Base-by-base conservation (phyloP, 2,888 invertebrate genomes). In the Agriotes lineatus region DNA sequence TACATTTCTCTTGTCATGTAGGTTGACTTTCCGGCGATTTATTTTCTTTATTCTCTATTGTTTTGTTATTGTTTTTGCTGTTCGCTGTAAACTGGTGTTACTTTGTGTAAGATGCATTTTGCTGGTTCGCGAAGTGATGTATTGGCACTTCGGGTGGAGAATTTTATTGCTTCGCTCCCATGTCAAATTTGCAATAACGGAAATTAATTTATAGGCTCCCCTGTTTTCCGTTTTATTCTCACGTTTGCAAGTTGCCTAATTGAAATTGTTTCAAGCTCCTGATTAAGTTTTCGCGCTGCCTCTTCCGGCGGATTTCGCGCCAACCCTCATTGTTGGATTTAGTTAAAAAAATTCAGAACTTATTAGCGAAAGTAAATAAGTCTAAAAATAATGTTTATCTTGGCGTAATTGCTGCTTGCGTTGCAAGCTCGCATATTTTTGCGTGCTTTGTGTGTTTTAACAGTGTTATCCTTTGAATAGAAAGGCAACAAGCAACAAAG, bases 1-100 rank as follows among this genome's bases (percentile, higher is more conserved):
- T 79, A 79, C 79, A 79, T 80, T 79, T 79, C 78, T 80, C 78
- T 77, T 77, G 77, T 77, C 77, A 75, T 77, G 76, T 76, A 72
- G 76, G 74, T 74, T 75, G 78, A 76, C 78, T 79, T 77, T 71
- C 73, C 65, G 48, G 67, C 70, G 77, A 79, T 78, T 79, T 79
- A 79, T 79, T 74, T 75, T 73, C 76, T 69, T 77, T 76, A 74
- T 75, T 75, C 73, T 70, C 70, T 72, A 72, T 73, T 77, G 74
- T 76, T 76, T 73, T 75, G 75, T 74, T 73, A 73, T 70, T 75
- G 74, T 75, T 77, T 75, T 73, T 63, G 39, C 48, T 22, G 20
- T 39, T 52, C 52, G 20, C 62, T 25, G 18, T 63, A 63, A 39
- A 63, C 39, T 14, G 56, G 25, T 20, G 42, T 63, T 30, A 44